Conservation (phyloP, 1,140 invertebrate genomes). For the Ptiloglossa arizonensis region DNA sequence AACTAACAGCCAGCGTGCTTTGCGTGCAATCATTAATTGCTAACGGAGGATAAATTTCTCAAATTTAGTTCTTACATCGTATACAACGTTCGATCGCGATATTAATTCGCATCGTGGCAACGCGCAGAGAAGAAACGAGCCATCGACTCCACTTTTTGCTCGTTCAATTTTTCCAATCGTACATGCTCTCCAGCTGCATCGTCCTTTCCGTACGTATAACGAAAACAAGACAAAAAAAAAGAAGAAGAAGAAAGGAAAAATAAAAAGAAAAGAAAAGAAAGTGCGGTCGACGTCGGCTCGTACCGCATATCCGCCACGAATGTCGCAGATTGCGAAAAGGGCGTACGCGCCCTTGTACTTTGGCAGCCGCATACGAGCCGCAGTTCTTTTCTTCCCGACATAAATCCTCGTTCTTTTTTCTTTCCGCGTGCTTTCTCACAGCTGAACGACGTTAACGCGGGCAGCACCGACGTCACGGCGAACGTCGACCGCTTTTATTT, state of each 20-base stretch:
- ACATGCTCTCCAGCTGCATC: neutral
- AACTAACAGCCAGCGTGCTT: too few species aligned
- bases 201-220: too few species aligned
- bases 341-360: slow-evolving; percentile 57
- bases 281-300: slow-evolving; percentile 14
- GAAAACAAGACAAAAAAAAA: too few species aligned
- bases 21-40: too few species aligned
- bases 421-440: slow-evolving; percentile 47
- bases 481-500: slow-evolving; percentile 57
- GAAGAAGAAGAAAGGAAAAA: neutral
- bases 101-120: too few species aligned
- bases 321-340: slow-evolving; percentile 47
- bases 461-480: slow-evolving; percentile 55
- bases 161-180: neutral
- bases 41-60: too few species aligned
- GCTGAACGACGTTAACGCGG: slow-evolving; percentile 50
- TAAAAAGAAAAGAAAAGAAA: slow-evolving; percentile 1
- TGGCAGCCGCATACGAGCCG: slow-evolving; percentile 26
- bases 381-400: slow-evolving; percentile 58
- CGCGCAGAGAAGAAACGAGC: neutral
- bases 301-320: slow-evolving; percentile 45
- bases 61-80: too few species aligned
- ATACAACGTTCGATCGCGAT: too few species aligned
- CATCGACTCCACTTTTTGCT: neutral
- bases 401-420: slow-evolving; percentile 59